Evolutionary conservation across 2,888 invertebrate species (phyloP), one percentile per base, ranked within the genome.

Genomic region (Tetheella fluctuosa): DNA sequence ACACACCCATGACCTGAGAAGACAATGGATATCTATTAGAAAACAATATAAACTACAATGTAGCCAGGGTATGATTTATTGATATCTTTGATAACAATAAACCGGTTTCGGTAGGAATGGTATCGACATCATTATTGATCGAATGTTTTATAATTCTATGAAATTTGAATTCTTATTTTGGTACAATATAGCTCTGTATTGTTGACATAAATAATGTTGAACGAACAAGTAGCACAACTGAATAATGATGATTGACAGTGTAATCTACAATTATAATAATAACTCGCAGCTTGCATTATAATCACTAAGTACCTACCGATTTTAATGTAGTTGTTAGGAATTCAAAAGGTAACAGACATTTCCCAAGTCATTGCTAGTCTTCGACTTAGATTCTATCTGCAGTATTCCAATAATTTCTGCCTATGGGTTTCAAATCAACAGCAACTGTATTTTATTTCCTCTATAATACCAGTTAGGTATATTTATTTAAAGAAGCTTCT

Each of bases 41-140:
- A 84, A 85, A 86, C 81, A 84, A 83, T 83, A 79, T 78, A 70
- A 79, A 71, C 71, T 61, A 62, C 61, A 61, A 64, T 60, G 63
- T 59, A 68, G 64, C 62, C 69, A 74, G 74, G 70, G 73, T 66
- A 79, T 83, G 83, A 87, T 84, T 77, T 81, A 82, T 83, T 71
- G 78, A 74, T 76, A 71, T 75, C 70, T 77, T 70, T 67, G 71
- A 71, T 70, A 71, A 68, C 70, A 69, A 73, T 55, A 20, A 59
- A 56, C 68, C 74, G 70, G 69, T 73, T 68, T 75, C 73, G 67
- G 67, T 69, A 66, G 70, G 71, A 67, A 69, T 73, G 73, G 68
- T 71, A 77, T 69, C 74, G 77, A 78, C 77, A 78, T 75, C 63
- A 74, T 69, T 62, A 70, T 20, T 77, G 79, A 83, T 81, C 79